Percentiles rank a stretch among this genome's conserved stretches.
phyloP scores from a whole-genome alignment of 2,888 invertebrate species.

The Drosophila quasianomalipes region DNA sequence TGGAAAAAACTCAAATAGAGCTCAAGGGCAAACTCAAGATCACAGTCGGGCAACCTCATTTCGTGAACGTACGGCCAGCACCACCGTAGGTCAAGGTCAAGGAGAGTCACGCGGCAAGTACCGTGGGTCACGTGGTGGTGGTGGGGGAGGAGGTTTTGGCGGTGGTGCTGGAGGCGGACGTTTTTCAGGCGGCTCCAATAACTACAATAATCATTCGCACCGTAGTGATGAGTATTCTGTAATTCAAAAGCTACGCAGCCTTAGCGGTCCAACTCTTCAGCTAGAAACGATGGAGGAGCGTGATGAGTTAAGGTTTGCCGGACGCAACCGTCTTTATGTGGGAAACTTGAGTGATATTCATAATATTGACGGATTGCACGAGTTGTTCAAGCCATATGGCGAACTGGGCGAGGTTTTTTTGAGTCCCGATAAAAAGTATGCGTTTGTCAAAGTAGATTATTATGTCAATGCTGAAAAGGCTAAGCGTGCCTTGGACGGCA shows the following conservation, averaged over 20 bases:
- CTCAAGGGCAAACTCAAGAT: not conserved
- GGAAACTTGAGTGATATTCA: slow-evolving; percentile 91
- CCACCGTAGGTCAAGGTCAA: not conserved
- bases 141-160: not conserved
- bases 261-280: slow-evolving; percentile 92
- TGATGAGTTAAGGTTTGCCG: slow-evolving; percentile 93
- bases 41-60: not conserved
- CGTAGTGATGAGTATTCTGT: slow-evolving; percentile 87
- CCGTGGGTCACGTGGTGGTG: slow-evolving; percentile 36
- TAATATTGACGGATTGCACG: slow-evolving; percentile 93
- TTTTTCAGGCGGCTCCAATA: slow-evolving; percentile 33
- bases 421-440: slow-evolving; percentile 97
- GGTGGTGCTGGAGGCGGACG: slow-evolving; percentile 26
- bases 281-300: slow-evolving; percentile 89
- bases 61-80: slow-evolving; percentile 4
- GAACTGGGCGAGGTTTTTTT: slow-evolving; percentile 96
- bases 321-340: slow-evolving; percentile 96
- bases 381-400: slow-evolving; percentile 94
- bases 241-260: slow-evolving; percentile 89
- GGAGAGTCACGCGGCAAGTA: slow-evolving; percentile 21
- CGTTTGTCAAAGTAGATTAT: slow-evolving; percentile 90
- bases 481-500: slow-evolving; percentile 96
- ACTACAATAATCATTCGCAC: slow-evolving; percentile 42
- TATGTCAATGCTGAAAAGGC: slow-evolving; percentile 96
- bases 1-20: not conserved